These are phyloP conservation scores for Harpalus rubripes DNA, from an alignment of 2,888 invertebrate genomes.

Conservation along the genomic window DNA sequence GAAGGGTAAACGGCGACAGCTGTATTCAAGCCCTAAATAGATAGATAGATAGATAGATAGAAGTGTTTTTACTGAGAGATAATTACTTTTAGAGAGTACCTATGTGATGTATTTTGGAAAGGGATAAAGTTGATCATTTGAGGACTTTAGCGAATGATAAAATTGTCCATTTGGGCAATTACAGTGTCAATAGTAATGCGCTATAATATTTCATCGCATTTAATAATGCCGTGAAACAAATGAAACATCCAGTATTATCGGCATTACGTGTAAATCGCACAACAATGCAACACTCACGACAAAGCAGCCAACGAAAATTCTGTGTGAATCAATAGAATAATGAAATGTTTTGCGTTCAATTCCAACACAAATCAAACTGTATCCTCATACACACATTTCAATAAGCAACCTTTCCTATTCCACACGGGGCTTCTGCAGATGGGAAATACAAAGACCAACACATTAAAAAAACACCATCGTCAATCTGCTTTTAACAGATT, in stretches of 20 bases:
- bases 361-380: constrained; percentile 49
- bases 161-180: constrained; percentile 53
- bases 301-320: constrained; percentile 42
- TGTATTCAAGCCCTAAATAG: too few species aligned
- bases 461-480: neutral
- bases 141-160: constrained; percentile 27
- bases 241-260: constrained; percentile 46
- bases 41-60: too few species aligned
- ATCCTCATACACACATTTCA: constrained; percentile 19
- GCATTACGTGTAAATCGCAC: constrained; percentile 38
- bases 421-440: neutral
- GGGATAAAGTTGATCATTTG: constrained; percentile 51
- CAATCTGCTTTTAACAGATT: too few species aligned
- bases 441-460: neutral
- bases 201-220: constrained; percentile 52
- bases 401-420: constrained; percentile 1
- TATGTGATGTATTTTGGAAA: constrained; percentile 29
- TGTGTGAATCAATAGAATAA: constrained; percentile 48
- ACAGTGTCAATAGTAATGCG: constrained; percentile 50
- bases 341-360: constrained; percentile 50
- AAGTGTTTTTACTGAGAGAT: too few species aligned
- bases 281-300: constrained; percentile 38
- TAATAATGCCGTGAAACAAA: constrained; percentile 40
- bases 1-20: too few species aligned
- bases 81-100: too few species aligned